Evolutionary conservation across 2,888 invertebrate species (phyloP), one percentile per base, ranked within the genome.

Genomic region (Folsomia candida): DNA sequence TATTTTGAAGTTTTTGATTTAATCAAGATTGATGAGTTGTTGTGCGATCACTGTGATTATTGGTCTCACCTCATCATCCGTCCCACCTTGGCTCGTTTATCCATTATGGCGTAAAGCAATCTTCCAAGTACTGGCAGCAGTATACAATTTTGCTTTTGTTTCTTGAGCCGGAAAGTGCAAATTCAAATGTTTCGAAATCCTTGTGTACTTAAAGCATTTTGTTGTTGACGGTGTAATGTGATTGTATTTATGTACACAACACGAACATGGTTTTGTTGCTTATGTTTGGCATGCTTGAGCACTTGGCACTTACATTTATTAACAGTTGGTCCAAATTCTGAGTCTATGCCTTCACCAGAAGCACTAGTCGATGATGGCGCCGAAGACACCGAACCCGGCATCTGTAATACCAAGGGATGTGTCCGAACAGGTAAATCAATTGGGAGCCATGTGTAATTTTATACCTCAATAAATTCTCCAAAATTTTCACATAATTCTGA

Each of bases 401-500:
- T 51, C 62, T 69, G 22, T 65, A 66, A 22, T 28, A 86, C 88
- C 0, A 86, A 90, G 11, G 93, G 91, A 80, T 94, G 94, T 84
- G 87, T 94, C 66, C 89, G 91, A 81, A 89, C 91, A 80, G 89
- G 90, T 90, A 82, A 82, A 82, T 58, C 18, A 47, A 29, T 22
- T 61, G 11, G 3, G 26, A 58, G 25, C 25, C 29, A 25, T 68
- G n/a, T 28, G 57, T n/a, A 51, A 60, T 20, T 27, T 22, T 9
- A 37, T 57, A 57, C 57, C 24, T 9, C 37, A 37, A 37, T 9
- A 4, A 37, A 9, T 37, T 37, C 37, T 37, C 37, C 37, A 9
- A 14, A 37, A 37, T 37, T 37, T 37, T 37, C n/a, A n/a, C n/a
- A n/a, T n/a, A 37, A 37, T 37, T 37, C 6, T 37, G 37, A 9